Base-by-base conservation (phyloP, 1,140 invertebrate species). In the Oedothorax gibbosus region DNA sequence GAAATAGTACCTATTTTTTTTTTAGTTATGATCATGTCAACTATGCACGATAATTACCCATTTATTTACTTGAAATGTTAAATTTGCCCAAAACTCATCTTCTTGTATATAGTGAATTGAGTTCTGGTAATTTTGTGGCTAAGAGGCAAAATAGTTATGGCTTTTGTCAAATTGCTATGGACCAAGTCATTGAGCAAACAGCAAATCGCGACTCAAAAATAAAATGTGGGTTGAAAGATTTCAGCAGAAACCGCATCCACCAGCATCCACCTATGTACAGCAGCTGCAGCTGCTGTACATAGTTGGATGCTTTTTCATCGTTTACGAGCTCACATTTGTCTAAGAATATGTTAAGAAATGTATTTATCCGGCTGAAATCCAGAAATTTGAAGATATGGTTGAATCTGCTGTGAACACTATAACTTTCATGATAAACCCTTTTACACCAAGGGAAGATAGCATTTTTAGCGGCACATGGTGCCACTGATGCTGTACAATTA, bases 121-220 rank as follows among this genome's bases (percentile, higher is more conserved):
- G n/a, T n/a, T n/a, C n/a, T n/a, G n/a, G n/a, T n/a, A n/a, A n/a
- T n/a, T n/a, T n/a, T n/a, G n/a, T n/a, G n/a, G n/a, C n/a, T n/a
- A n/a, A n/a, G n/a, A n/a, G n/a, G n/a, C n/a, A n/a, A n/a, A n/a
- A n/a, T n/a, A n/a, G n/a, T n/a, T n/a, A n/a, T n/a, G n/a, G n/a
- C n/a, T n/a, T n/a, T n/a, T n/a, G n/a, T n/a, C n/a, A n/a, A n/a
- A n/a, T n/a, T n/a, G n/a, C n/a, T n/a, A n/a, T n/a, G n/a, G n/a
- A n/a, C n/a, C n/a, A n/a, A n/a, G n/a, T n/a, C n/a, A n/a, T n/a
- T n/a, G n/a, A n/a, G n/a, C n/a, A n/a, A n/a, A n/a, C n/a, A 3
- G 75, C 77, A 0, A 87, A 87, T 60, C 68, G 66, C 54, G 86
- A 87, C 65, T 86, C 86, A 11, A 80, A 87, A 65, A 65, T 21